Evolutionary conservation across 2,797 vertebrate species (phyloP).

Genomic region (Halcyon badia): DNA sequence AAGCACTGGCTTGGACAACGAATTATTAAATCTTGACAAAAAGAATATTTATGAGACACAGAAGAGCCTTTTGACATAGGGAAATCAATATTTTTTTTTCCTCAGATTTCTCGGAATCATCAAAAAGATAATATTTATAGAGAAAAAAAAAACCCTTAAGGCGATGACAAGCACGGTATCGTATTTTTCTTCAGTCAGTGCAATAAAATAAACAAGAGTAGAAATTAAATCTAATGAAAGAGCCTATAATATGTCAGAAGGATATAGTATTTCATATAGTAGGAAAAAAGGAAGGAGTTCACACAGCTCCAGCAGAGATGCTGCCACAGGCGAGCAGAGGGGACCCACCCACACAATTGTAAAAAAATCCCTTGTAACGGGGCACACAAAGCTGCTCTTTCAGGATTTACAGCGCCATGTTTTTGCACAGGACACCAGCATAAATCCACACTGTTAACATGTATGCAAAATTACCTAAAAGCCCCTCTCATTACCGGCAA

Average conservation of each 20-base stretch:
- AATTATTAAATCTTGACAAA: slow-evolving; percentile 76
- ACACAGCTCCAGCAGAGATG: neutral
- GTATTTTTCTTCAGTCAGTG: neutral
- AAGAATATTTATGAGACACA: slow-evolving; percentile 72
- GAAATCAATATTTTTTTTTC: slow-evolving; percentile 65
- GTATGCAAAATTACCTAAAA: neutral
- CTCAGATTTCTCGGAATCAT: slow-evolving; percentile 70
- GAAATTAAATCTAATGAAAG: slow-evolving; percentile 52
- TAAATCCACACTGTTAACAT: neutral
- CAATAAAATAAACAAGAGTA: slow-evolving; percentile 62
- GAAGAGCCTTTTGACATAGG: slow-evolving; percentile 71
- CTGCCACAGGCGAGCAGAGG: neutral
- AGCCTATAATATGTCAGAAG: neutral
- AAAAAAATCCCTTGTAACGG: rapidly evolving
- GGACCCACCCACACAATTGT: neutral
- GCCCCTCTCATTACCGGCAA: rapidly evolving
- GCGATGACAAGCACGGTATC: neutral
- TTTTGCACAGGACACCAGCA: neutral
- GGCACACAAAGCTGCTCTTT: neutral
- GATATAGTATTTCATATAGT: neutral
- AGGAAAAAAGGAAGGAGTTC: neutral
- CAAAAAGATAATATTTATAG: slow-evolving; percentile 58
- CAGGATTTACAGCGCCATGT: rapidly evolving
- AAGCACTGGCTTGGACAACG: slow-evolving; percentile 51
- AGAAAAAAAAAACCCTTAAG: neutral